Evolutionary conservation across 2,797 vertebrate species (phyloP).

Genomic region (Ciconia nigra): DNA sequence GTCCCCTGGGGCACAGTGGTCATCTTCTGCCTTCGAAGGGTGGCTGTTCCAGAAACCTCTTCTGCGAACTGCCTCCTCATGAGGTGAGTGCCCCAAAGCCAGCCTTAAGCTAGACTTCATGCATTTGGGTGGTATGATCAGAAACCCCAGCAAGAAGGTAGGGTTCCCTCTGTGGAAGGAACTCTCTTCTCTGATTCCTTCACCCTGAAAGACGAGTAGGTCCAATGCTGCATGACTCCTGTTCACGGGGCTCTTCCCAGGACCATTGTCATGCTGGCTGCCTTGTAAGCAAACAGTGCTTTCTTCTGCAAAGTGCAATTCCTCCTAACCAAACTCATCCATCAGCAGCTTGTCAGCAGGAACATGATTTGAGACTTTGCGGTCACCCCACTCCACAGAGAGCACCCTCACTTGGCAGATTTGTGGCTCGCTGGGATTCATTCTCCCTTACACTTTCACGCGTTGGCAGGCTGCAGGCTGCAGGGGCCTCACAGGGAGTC

Average conservation of each 20-base stretch:
- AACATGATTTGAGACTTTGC: background rate
- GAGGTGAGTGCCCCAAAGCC: background rate
- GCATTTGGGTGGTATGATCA: background rate
- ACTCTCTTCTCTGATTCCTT: background rate
- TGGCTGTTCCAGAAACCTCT: background rate
- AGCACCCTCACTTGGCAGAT: background rate
- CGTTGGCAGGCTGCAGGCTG: background rate
- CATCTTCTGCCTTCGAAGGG: background rate
- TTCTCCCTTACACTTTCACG: background rate
- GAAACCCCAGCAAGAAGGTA: background rate
- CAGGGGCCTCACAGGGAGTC: background rate
- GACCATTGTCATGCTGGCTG: background rate
- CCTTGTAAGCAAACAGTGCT: background rate
- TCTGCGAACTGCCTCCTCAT: background rate
- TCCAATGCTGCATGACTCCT: fast-evolving
- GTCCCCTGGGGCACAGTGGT: background rate
- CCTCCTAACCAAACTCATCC: background rate
- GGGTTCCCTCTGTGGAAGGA: background rate
- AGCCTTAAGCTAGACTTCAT: background rate
- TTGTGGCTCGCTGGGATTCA: background rate
- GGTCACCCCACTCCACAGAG: fast-evolving
- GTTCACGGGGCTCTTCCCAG: background rate
- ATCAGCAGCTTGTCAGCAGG: background rate
- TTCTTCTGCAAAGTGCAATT: background rate
- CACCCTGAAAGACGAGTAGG: background rate